Conservation (phyloP, 2,113 vertebrate genomes). For the Marcusenius ussheri region DNA sequence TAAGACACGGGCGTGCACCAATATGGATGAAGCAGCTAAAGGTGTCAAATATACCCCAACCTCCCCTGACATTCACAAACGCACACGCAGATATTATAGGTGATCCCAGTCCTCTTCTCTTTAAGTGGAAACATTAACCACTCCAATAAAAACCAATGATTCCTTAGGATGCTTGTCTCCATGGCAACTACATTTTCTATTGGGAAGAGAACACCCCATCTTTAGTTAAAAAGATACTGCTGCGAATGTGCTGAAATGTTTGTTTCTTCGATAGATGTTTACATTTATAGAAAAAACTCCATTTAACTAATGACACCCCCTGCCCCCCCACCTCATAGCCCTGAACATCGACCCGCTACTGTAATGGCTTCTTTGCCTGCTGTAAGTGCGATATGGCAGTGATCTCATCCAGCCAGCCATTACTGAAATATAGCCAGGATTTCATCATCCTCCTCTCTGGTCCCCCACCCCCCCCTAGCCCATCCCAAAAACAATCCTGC, state of each 20-base stretch:
- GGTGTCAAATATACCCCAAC: background rate
- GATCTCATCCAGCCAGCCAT: slow-evolving; percentile 36
- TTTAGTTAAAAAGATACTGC: background rate
- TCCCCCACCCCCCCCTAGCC: background rate
- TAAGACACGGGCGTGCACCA: background rate
- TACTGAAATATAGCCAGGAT: slow-evolving; percentile 44
- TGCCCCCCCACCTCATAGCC: background rate
- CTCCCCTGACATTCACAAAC: background rate
- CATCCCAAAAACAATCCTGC: background rate
- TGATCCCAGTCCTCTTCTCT: background rate
- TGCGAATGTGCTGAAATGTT: background rate
- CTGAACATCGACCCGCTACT: slow-evolving; percentile 12
- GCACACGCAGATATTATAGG: background rate
- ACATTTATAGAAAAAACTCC: background rate
- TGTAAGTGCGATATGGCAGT: slow-evolving; percentile 17
- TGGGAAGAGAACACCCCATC: background rate
- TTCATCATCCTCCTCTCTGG: slow-evolving; percentile 33
- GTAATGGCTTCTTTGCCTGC: slow-evolving; percentile 24
- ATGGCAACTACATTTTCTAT: slow-evolving; percentile 10
- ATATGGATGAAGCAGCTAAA: background rate
- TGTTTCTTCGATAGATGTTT: background rate
- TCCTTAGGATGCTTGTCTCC: background rate
- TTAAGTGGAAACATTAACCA: background rate
- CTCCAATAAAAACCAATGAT: background rate
- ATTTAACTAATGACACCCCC: background rate